A percentile compares a stretch with the other conserved stretches of the same genome.
Conservation (phyloP, 1,140 invertebrate species). For the Rhagoletis pomonella region DNA sequence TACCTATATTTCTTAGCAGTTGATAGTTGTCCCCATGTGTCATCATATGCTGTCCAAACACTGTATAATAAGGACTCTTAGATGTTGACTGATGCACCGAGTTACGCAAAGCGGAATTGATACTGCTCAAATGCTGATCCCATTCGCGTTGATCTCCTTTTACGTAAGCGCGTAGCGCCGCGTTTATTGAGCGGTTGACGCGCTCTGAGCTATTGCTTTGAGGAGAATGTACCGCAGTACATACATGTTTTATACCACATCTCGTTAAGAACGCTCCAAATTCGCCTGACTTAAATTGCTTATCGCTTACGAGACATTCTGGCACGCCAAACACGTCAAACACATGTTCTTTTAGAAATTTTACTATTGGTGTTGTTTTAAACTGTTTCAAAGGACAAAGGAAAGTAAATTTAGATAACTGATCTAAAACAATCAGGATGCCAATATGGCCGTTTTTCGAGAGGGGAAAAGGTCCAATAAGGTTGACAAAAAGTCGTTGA, state of each 20-base stretch:
- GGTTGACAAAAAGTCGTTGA: neutral
- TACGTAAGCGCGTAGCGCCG: neutral
- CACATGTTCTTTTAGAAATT: no score
- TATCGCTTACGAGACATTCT: conserved; percentile 24
- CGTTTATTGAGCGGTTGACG: no score
- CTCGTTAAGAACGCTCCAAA: no score
- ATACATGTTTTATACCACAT: neutral
- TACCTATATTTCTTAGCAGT: neutral
- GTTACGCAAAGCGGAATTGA: neutral
- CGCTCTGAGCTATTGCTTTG: no score
- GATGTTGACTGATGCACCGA: neutral
- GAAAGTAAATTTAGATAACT: no score
- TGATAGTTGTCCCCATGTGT: neutral
- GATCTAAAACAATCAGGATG: no score
- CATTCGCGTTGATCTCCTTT: conserved; percentile 33
- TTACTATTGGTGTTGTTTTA: no score
- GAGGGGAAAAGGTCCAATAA: no score
- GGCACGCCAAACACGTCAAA: neutral
- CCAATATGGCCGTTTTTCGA: no score
- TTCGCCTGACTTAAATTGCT: conserved; percentile 9
- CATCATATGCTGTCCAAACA: no score
- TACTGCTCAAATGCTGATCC: conserved; percentile 5
- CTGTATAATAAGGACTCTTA: neutral
- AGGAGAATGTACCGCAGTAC: neutral
- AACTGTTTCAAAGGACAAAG: no score